A percentile compares a stretch with the other conserved stretches of the same genome.
phyloP scores from a whole-genome alignment of 2,797 vertebrate genomes.

The Mycteria americana region DNA sequence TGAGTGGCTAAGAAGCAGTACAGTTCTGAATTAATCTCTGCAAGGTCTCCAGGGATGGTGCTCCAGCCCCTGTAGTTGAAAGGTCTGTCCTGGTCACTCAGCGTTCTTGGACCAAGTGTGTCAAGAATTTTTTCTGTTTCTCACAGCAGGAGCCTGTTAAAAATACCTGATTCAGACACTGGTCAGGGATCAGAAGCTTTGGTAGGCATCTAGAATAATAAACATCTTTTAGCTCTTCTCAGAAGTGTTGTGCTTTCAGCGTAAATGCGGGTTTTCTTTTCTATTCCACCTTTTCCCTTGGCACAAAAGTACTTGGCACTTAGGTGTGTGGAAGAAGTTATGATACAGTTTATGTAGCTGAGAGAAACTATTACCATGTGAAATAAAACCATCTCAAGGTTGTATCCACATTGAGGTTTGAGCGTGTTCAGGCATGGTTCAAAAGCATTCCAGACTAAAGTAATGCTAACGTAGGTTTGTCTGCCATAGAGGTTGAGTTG shows the following conservation, averaged over 20 bases:
- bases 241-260: background rate
- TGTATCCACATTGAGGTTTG: background rate
- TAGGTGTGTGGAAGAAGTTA: background rate
- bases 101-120: background rate
- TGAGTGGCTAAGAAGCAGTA: background rate
- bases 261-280: conserved; percentile 26
- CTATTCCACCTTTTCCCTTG: conserved; percentile 4
- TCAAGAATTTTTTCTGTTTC: background rate
- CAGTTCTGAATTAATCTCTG: background rate
- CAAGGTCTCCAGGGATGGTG: background rate
- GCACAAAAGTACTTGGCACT: background rate
- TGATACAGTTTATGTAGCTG: background rate
- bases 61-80: background rate
- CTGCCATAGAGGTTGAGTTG: background rate
- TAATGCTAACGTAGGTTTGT: background rate
- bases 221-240: background rate
- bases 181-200: background rate
- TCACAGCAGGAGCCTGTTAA: background rate
- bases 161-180: conserved; percentile 2
- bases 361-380: background rate
- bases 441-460: conserved; percentile 29
- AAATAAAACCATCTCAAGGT: conserved; percentile 24
- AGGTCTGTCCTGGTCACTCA: background rate
- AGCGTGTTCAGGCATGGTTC: conserved; percentile 23
- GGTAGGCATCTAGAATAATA: background rate